Conservation (phyloP, 2,113 vertebrate genomes). For the Passer domesticus region DNA sequence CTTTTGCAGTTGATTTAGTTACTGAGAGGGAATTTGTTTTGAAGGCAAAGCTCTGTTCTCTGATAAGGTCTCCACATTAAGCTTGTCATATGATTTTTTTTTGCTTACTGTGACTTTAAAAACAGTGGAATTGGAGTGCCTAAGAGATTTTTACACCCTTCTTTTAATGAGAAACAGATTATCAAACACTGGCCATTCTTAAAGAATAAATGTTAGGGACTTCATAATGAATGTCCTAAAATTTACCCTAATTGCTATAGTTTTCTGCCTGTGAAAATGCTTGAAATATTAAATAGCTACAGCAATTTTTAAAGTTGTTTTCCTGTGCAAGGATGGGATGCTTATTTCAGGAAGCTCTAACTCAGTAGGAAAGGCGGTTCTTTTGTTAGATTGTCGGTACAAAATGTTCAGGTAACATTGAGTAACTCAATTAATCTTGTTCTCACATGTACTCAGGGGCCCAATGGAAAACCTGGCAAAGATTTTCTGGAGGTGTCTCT, state of each 20-base stretch:
- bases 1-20: background rate
- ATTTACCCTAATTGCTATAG: background rate
- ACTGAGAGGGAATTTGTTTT: background rate
- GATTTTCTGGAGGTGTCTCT: background rate
- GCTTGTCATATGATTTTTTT: background rate
- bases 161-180: background rate
- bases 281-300: background rate
- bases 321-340: background rate
- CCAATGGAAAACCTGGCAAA: background rate
- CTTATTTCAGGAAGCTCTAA: background rate
- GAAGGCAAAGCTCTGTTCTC: background rate
- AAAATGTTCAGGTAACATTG: conserved; percentile 46
- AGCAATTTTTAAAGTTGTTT: background rate
- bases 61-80: background rate
- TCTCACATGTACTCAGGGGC: background rate
- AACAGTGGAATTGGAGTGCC: background rate
- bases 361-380: background rate
- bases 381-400: background rate
- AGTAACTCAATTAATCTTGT: conserved; percentile 46
- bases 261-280: background rate
- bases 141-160: background rate
- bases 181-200: background rate
- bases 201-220: background rate
- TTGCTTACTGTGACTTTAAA: background rate
- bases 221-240: background rate